Evolutionary conservation across 1,140 invertebrate genomes (phyloP), one percentile per base, ranked within the genome.

Genomic region (Oryzaephilus surinamensis): DNA sequence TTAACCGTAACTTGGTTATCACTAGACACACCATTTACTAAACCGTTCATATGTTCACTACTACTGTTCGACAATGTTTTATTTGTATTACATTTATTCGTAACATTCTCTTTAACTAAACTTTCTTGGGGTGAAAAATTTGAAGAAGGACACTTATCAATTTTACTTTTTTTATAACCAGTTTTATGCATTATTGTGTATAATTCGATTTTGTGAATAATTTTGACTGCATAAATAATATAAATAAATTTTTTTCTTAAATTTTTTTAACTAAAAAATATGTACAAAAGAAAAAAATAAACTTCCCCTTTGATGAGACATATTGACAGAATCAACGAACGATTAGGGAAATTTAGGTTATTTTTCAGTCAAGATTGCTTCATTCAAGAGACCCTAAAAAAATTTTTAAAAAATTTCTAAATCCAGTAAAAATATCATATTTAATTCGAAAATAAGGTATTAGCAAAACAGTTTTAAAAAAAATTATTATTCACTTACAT

Each of bases 21-120:
- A 14, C 17, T 11, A n/a, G 23, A 16, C 29, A 57, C 17, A 17
- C 54, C 54, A 38, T 57, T 57, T 14, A 52, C 32, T 17, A 57
- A 33, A 10, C 55, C 55, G 45, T 57, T 54, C 32, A 47, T 49
- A 24, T 19, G 10, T 11, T 24, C 11, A 24, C 8, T 47, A 13
- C 41, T 41, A 17, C 45, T 41, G 28, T 42, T 45, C 13, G 35
- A n/a, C n/a, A 20, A n/a, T 45, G 38, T 32, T 32, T 43, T 24
- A 24, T 24, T 21, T n/a, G 11, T 32, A 32, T 16, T 32, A 17
- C 6, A 6, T 4, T 18, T 32, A 15, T 18, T 32, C 14, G 4
- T 8, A 18, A 18, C 15, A 15, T 32, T 18, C n/a, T 32, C 14
- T 18, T 15, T 17, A 7, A n/a, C n/a, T 36, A 36, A 15, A 36